phyloP scores from a whole-genome alignment of 2,888 invertebrate species.

The Drosophila anceps region DNA sequence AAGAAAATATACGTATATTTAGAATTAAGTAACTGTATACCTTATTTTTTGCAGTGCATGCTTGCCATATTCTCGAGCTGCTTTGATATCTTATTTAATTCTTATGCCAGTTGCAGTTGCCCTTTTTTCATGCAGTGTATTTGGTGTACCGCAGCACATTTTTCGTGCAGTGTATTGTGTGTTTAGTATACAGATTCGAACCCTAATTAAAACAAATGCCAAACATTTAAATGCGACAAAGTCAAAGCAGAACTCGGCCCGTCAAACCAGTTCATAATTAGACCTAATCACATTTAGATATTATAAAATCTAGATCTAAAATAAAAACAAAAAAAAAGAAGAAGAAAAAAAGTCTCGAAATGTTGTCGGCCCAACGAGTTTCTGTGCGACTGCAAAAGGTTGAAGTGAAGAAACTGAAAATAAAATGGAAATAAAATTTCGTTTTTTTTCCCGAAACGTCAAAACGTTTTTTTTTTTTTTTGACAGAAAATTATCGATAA shows the following conservation, averaged over 20 bases:
- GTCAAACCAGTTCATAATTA: conserved; percentile 77
- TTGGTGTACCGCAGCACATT: too few relatives aligned
- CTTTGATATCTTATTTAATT: too few relatives aligned
- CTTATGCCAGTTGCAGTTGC: too few relatives aligned
- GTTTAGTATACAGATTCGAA: not conserved
- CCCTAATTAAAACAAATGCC: conserved; percentile 51
- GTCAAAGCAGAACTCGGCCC: conserved; percentile 58
- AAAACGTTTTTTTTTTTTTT: conserved; percentile 6
- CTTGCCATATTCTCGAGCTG: not conserved
- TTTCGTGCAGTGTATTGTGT: conserved; percentile 6
- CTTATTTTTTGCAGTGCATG: not conserved
- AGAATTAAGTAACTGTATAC: too few relatives aligned
- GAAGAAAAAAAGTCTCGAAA: conserved; percentile 4
- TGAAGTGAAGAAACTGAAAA: conserved; percentile 6
- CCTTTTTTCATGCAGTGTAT: not conserved
- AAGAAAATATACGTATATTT: not conserved
- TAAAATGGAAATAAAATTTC: not conserved
- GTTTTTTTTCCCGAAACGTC: conserved; percentile 10
- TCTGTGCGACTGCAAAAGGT: conserved; percentile 26
- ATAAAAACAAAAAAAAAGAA: not conserved
- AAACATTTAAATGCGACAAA: conserved; percentile 49
- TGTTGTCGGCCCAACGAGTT: conserved; percentile 39
- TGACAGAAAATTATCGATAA: conserved; percentile 9
- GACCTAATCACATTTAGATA: conserved; percentile 56
- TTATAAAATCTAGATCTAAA: conserved; percentile 50